Percentiles rank a stretch among this genome's conserved stretches.
phyloP scores from a whole-genome alignment of 1,140 invertebrate species.

The Colletes gigas region DNA sequence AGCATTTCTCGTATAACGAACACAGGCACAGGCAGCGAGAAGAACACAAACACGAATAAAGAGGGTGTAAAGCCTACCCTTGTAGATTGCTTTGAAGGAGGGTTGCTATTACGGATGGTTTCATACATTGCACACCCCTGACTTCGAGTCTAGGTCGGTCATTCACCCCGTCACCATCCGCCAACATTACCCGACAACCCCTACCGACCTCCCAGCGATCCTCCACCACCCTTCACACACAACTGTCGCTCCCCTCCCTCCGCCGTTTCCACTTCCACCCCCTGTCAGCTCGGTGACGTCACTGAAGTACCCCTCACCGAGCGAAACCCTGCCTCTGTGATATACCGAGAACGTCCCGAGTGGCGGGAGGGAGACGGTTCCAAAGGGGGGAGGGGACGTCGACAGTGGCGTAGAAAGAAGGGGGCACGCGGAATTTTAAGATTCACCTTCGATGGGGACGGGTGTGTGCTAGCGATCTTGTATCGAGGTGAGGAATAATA shows the following conservation, averaged over 20 bases:
- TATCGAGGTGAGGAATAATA: conserved; percentile 16
- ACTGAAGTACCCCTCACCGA: conserved; percentile 44
- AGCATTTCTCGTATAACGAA: conserved; percentile 50
- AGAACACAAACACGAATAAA: conserved; percentile 51
- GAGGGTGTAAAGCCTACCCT: conserved; percentile 73
- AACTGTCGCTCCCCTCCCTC: conserved; percentile 22
- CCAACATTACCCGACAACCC: conserved; percentile 61
- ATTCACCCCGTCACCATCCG: conserved; percentile 75
- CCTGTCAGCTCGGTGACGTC: conserved; percentile 61
- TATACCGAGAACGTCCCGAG: conserved; percentile 19
- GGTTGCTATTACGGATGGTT: conserved; percentile 73
- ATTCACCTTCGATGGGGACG: neutral
- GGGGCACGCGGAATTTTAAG: conserved; percentile 46
- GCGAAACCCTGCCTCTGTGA: conserved; percentile 33
- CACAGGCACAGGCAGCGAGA: conserved; percentile 30
- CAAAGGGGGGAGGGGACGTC: conserved; percentile 7
- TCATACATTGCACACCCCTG: conserved; percentile 79
- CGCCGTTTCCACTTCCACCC: conserved; percentile 32
- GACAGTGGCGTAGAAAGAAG: conserved; percentile 57
- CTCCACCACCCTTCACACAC: conserved; percentile 44
- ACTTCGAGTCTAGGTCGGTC: conserved; percentile 82
- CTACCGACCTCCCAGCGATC: conserved; percentile 38
- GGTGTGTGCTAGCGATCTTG: conserved; percentile 1
- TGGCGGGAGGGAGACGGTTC: conserved; percentile 2
- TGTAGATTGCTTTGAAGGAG: conserved; percentile 73